Evolutionary conservation across 2,888 invertebrate species (phyloP).

Genomic region (Drosophila putrida): DNA sequence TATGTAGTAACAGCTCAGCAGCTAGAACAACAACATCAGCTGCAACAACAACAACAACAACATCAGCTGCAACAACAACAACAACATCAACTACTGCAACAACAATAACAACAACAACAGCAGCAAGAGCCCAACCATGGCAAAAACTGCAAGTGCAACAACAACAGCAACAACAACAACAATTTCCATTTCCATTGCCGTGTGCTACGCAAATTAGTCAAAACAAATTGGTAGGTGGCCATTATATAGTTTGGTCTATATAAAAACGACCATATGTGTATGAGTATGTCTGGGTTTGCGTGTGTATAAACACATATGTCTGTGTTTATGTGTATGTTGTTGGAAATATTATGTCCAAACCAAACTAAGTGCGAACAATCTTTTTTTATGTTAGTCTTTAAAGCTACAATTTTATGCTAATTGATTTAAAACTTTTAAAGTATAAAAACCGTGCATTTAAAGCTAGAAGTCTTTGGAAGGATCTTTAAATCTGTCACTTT

Average conservation of each 20-base stretch:
- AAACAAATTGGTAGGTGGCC: constrained; percentile 76
- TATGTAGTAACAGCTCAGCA: constrained; percentile 55
- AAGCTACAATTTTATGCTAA: too few relatives aligned
- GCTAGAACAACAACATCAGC: constrained; percentile 42
- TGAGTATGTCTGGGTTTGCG: constrained; percentile 1
- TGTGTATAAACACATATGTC: constrained; percentile 6
- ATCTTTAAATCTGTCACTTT: too few relatives aligned
- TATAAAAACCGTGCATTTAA: too few relatives aligned
- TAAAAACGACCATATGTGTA: constrained; percentile 11
- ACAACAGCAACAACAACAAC: constrained; percentile 48
- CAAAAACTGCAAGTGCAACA: constrained; percentile 45
- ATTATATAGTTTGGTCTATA: constrained; percentile 45
- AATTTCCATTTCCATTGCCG: constrained; percentile 58
- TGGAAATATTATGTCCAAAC: too few relatives aligned
- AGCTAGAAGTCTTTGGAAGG: too few relatives aligned
- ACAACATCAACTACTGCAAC: constrained; percentile 43
- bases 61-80: constrained; percentile 38
- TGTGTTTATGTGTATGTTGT: background rate
- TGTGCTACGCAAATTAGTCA: constrained; percentile 67
- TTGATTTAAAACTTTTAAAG: too few relatives aligned
- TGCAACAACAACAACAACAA: constrained; percentile 25
- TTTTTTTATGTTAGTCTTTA: too few relatives aligned
- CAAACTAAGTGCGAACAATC: too few relatives aligned
- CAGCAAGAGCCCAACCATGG: constrained; percentile 43
- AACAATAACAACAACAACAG: constrained; percentile 55